Conservation (phyloP, 2,888 invertebrate species). For the Macaria notata region DNA sequence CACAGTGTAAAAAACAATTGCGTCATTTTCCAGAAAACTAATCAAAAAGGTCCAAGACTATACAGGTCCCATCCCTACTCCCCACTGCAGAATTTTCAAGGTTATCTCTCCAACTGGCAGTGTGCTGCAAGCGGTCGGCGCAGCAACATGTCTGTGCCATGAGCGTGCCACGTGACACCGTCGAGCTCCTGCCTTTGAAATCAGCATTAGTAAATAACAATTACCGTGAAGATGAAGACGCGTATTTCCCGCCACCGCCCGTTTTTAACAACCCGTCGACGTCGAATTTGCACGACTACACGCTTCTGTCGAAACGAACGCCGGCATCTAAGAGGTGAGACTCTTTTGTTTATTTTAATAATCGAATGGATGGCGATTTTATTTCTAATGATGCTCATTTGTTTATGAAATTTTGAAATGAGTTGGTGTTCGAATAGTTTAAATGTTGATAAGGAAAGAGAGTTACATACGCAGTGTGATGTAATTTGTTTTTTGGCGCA, state of each 20-base stretch:
- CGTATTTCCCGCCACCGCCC: constrained; percentile 65
- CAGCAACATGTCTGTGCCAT: constrained; percentile 64
- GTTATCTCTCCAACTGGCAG: constrained; percentile 35
- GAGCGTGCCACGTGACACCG: constrained; percentile 69
- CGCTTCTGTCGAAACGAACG: constrained; percentile 73
- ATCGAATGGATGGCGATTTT: too few relatives aligned
- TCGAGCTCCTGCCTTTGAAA: constrained; percentile 73
- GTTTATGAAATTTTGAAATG: too few relatives aligned
- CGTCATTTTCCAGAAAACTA: not conserved
- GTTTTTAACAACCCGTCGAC: constrained; percentile 62
- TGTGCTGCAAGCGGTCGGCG: too few relatives aligned
- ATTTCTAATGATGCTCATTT: too few relatives aligned
- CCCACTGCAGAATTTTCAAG: constrained; percentile 66
- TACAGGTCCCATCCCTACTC: constrained; percentile 25
- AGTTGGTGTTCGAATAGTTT: too few relatives aligned
- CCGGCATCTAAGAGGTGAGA: constrained; percentile 77
- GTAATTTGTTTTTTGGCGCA: too few relatives aligned
- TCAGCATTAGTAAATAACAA: constrained; percentile 73
- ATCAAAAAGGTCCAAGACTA: not conserved
- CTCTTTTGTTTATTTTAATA: constrained; percentile 31
- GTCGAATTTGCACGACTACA: constrained; percentile 68
- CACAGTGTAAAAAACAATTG: not conserved
- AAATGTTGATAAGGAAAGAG: too few relatives aligned
- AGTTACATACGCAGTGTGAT: too few relatives aligned
- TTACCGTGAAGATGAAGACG: constrained; percentile 67